Base-by-base conservation (phyloP, 2,113 vertebrate species). In the Macrotus californicus region DNA sequence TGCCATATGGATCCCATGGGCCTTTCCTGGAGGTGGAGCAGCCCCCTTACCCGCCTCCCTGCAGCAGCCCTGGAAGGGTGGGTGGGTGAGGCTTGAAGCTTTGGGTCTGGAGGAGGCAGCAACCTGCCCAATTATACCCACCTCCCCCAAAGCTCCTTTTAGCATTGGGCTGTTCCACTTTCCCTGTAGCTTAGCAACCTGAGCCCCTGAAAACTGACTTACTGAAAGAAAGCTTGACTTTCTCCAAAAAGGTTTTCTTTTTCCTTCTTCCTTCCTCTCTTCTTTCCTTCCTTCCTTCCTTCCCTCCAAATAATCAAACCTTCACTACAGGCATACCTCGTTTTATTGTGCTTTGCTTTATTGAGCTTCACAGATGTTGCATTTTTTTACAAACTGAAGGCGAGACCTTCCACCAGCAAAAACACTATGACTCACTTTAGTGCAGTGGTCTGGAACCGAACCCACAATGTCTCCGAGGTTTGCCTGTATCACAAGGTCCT, bases 181-280 rank as follows among this genome's bases (percentile, higher is more conserved):
- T 91, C 84, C 61, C 66, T 66, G 93, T 91, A 96, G 73, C 80
- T 89, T 93, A 92, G 92, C 95, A 98, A 92, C 90, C 92, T 29
- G 18, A 43, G 41, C 72, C 93, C 77, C 92, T 81, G 81, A 83
- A 92, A 89, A 50, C 89, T 69, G 43, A 90, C 93, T 92, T 97
- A 91, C 56, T 88, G 76, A 86, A 66, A 75, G 75, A 97, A 96
- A 1, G 6, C 16, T 66, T 61, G 15, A 8, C 87, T 97, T 97
- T 89, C 69, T 77, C 79, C 56, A 83, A 90, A 15, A 5, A 96
- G 72, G 2, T 84, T 96, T 97, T 83, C 36, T 85, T 76, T 81
- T 81, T 73, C 67, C 70, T 43, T 0, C 16, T 24, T 52, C 50
- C 34, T n/a, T 76, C 12, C 6, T 15, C 56, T 12, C 10, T 43